Conservation (phyloP, 2,888 invertebrate species). For the Trissoscelio sp. region DNA sequence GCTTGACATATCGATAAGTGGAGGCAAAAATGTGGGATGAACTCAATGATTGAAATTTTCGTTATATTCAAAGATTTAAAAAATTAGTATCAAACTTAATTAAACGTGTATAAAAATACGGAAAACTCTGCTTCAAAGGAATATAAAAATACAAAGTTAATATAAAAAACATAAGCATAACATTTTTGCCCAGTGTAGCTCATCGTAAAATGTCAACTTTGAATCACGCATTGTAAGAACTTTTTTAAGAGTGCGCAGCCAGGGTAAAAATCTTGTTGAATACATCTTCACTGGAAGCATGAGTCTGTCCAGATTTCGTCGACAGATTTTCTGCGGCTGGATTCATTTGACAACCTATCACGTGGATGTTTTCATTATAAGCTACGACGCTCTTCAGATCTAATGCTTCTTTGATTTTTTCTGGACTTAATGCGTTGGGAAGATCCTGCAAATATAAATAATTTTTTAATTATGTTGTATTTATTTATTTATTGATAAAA, state of each 20-base stretch:
- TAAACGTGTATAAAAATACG: slow-evolving; percentile 2
- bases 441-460: slow-evolving; percentile 75
- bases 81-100: neutral
- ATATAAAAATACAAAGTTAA: slow-evolving; percentile 31
- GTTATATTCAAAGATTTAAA: neutral
- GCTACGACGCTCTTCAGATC: slow-evolving; percentile 81
- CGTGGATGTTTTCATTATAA: slow-evolving; percentile 81
- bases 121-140: neutral
- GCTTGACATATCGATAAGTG: neutral
- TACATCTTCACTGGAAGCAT: slow-evolving; percentile 75
- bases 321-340: slow-evolving; percentile 71
- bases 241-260: slow-evolving; percentile 63
- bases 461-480: neutral
- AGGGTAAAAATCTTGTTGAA: slow-evolving; percentile 78
- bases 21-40: neutral
- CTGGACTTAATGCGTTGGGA: slow-evolving; percentile 77
- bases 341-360: slow-evolving; percentile 79
- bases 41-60: too few species aligned
- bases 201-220: slow-evolving; percentile 12
- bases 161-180: slow-evolving; percentile 10
- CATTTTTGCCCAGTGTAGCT: slow-evolving; percentile 3
- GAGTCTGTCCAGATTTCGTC: slow-evolving; percentile 71
- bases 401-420: slow-evolving; percentile 80
- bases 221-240: neutral
- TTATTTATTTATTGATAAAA: too few species aligned